Conservation (phyloP, 2,113 vertebrate genomes). For the Brachyhypopomus gauderio region DNA sequence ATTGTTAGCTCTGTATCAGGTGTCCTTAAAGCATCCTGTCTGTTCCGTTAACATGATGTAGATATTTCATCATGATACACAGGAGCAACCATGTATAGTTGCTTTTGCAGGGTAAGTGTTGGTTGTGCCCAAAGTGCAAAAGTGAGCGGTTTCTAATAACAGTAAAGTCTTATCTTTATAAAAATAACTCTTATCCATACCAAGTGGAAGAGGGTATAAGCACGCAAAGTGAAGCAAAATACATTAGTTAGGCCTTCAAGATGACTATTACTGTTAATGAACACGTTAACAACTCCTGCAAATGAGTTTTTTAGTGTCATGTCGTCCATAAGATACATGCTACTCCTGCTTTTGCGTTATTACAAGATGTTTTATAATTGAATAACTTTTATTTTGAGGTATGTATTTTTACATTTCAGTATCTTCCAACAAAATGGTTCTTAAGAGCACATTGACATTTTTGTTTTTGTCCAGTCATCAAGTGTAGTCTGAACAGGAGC, state of each 20-base stretch:
- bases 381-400: background rate
- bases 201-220: background rate
- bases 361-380: background rate
- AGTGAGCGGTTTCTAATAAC: no score
- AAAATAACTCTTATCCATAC: no score
- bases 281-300: no score
- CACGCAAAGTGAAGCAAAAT: background rate
- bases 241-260: background rate
- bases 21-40: conserved; percentile 24
- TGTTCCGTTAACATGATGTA: background rate
- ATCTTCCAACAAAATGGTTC: background rate
- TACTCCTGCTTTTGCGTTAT: background rate
- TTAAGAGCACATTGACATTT: background rate
- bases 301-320: no score
- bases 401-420: background rate
- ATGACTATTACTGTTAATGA: background rate
- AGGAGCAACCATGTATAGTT: no score
- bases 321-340: background rate
- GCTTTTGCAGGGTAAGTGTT: background rate
- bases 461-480: background rate
- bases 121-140: background rate
- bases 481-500: background rate
- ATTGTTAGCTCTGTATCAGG: conserved; percentile 18
- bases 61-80: no score
- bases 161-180: no score